phyloP scores from a whole-genome alignment of 2,113 vertebrate species.

The Neomonachus schauinslandi region DNA sequence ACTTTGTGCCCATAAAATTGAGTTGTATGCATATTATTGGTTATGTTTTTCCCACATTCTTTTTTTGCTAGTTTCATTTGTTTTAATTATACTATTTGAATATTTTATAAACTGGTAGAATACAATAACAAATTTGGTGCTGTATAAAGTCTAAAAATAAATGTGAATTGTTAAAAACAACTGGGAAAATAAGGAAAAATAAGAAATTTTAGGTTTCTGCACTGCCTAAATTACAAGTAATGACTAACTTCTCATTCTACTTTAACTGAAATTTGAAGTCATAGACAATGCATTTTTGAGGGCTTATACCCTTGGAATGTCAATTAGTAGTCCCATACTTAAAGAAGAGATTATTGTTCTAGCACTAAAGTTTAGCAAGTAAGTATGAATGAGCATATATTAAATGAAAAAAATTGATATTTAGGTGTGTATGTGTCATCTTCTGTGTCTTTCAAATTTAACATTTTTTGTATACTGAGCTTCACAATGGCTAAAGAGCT shows the following conservation, averaged over 20 bases:
- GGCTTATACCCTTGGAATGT: not conserved
- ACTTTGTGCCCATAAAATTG: not conserved
- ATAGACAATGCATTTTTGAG: not conserved
- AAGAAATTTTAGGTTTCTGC: not conserved
- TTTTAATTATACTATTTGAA: not conserved
- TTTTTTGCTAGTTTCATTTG: conserved; percentile 15
- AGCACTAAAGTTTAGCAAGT: not conserved
- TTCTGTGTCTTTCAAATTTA: conserved; percentile 2
- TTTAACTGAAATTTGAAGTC: conserved; percentile 4
- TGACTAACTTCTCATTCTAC: not conserved
- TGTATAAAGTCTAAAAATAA: not conserved
- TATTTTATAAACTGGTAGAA: not conserved
- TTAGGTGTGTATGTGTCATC: not conserved
- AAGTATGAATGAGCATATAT: not conserved
- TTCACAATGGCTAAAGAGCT: not conserved
- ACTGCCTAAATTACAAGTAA: not conserved
- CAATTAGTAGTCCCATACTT: not conserved
- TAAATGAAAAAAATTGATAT: not conserved
- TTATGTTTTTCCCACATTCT: not conserved
- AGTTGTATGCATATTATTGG: not conserved
- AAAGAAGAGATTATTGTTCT: not conserved
- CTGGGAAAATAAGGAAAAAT: not conserved
- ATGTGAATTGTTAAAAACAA: not conserved
- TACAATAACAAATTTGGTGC: not conserved
- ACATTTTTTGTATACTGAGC: not conserved